These are phyloP conservation scores for Suncus etruscus DNA, from an alignment of 2,113 vertebrate species.

Conservation along the genomic window DNA sequence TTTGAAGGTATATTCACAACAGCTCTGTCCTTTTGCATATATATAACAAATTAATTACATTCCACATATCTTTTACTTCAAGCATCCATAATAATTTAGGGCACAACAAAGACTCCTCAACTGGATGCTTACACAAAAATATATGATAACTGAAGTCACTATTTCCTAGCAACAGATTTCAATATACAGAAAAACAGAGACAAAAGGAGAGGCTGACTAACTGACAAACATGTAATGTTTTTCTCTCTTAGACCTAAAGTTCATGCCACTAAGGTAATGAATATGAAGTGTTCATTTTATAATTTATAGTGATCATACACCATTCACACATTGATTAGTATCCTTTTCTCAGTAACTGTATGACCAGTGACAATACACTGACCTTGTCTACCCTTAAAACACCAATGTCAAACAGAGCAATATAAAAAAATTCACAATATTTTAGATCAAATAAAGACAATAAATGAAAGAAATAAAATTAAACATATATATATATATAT, in stretches of 20 bases:
- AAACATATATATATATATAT: no score
- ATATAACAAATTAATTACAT: not conserved
- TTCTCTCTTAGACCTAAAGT: not conserved
- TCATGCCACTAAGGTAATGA: not conserved
- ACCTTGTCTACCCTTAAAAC: not conserved
- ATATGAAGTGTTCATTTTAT: not conserved
- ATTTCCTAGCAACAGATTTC: no score
- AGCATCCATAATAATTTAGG: not conserved
- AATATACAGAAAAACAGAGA: no score
- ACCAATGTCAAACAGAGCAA: not conserved
- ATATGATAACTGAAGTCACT: constrained; percentile 2
- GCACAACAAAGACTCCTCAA: not conserved
- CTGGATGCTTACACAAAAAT: not conserved
- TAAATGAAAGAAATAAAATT: no score
- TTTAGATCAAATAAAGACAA: no score
- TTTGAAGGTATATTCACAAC: not conserved
- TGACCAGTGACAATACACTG: not conserved
- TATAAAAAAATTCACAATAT: no score
- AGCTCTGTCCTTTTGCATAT: not conserved
- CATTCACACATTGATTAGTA: not conserved
- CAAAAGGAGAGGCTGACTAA: no score
- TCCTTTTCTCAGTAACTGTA: not conserved
- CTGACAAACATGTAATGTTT: not conserved
- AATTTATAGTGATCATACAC: not conserved
- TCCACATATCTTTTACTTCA: not conserved